Conservation (phyloP, 2,113 vertebrate species). For the Callionymus lyra region DNA sequence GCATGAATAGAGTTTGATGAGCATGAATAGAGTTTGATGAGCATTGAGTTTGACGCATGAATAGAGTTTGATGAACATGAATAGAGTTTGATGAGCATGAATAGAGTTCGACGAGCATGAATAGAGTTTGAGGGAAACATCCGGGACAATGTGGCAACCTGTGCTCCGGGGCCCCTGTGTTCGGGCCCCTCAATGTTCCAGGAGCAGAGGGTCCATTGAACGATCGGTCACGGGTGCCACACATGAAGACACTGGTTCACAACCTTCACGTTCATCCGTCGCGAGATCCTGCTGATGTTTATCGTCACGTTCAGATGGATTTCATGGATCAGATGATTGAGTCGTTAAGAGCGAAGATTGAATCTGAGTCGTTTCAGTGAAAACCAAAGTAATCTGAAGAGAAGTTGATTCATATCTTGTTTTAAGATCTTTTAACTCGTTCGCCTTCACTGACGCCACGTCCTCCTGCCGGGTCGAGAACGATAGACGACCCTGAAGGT, state of each 20-base stretch:
- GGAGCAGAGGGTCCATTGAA: slow-evolving; percentile 17
- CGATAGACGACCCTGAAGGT: slow-evolving; percentile 4
- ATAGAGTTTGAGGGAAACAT: slow-evolving; percentile 12
- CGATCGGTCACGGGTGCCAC: slow-evolving; percentile 19
- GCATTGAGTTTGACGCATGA: too few relatives aligned
- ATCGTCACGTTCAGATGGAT: slow-evolving; percentile 30
- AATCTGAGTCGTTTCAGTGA: too few relatives aligned
- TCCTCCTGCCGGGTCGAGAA: too few relatives aligned
- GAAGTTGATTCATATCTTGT: too few relatives aligned
- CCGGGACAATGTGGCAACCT: slow-evolving; percentile 16
- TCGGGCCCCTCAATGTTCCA: slow-evolving; percentile 19
- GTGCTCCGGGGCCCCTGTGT: slow-evolving; percentile 11
- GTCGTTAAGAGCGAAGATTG: too few relatives aligned
- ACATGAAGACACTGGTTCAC: slow-evolving; percentile 11
- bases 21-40: too few relatives aligned
- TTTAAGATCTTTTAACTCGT: too few relatives aligned
- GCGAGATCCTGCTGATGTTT: slow-evolving; percentile 34
- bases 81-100: too few relatives aligned
- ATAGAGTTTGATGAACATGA: too few relatives aligned
- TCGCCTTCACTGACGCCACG: too few relatives aligned
- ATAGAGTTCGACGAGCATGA: background rate
- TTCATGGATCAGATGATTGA: slow-evolving; percentile 9
- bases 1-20: too few relatives aligned
- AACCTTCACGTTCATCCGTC: background rate
- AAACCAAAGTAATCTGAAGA: too few relatives aligned